Base-by-base conservation (phyloP, 2,113 vertebrate species). In the Danionella cerebrum region DNA sequence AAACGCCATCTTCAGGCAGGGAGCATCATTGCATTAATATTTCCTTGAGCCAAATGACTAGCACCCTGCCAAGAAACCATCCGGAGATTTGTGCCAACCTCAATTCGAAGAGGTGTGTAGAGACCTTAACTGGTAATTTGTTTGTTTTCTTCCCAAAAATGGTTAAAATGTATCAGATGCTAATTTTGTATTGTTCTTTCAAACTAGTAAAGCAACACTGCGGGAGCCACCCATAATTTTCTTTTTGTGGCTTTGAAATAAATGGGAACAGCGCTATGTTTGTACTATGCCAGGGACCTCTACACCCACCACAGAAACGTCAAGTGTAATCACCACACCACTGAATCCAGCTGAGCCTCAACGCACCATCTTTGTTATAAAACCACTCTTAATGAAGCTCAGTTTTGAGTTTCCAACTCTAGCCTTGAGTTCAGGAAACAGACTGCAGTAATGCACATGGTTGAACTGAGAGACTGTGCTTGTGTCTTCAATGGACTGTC, bases 381-480 rank as follows among this genome's bases (percentile, higher is more conserved):
- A 58, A 39, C 35, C 22, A 13, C 14, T 42, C 27, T 59, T 41
- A 4, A 42, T 41, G 21, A 42, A 45, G 58, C 58, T 45, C 25
- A 8, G 58, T 45, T 27, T 18, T 67, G 74, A 73, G 62, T 77
- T 71, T 69, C 65, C 22, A 67, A 55, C 48, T 65, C 60, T 45
- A 41, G 45, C 58, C 39, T 60, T 60, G 39, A 42, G 55, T 31
- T 45, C 25, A 19, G 58, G 24, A 33, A 60, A 45, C 58, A 5
- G 24, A 59, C 55, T 29, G 39, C 39, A 24, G 58, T 60, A 60
- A 60, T 31, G 39, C 38, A 57, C 33, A 39, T 11, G 12, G 41
- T 69, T 71, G 75, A 71, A 76, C 71, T 64, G 75, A 77, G 73
- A 76, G 76, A 53, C 57, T 59, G 51, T 69, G 41, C 38, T 48